A percentile compares a stretch with the other conserved stretches of the same genome.
These are phyloP conservation scores for Ailuropoda melanoleuca DNA, from an alignment of 2,113 vertebrate genomes.

Conservation along the genomic window DNA sequence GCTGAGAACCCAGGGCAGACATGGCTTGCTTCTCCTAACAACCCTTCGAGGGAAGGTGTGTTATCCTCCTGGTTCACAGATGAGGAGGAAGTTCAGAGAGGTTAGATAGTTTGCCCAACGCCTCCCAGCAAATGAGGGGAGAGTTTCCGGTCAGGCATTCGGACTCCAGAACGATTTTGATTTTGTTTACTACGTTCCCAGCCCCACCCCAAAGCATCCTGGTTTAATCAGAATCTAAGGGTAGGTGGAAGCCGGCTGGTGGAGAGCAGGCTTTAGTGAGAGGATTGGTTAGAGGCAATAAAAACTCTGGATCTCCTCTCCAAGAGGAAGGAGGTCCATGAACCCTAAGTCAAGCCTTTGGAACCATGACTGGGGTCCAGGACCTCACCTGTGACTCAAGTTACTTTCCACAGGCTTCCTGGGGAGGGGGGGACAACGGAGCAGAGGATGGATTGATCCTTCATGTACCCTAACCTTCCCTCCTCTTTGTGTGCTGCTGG, in stretches of 20 bases:
- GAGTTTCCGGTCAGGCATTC: not conserved
- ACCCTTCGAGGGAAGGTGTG: accelerated
- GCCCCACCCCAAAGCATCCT: not conserved
- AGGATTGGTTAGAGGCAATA: too few relatives aligned
- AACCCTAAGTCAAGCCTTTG: not conserved
- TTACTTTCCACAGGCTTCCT: not conserved
- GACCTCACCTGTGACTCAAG: not conserved
- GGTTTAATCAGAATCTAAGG: not conserved
- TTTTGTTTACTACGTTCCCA: not conserved
- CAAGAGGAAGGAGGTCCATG: not conserved
- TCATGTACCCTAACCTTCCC: accelerated
- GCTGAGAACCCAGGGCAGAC: not conserved
- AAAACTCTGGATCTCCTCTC: not conserved
- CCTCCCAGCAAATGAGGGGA: not conserved
- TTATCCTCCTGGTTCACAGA: not conserved
- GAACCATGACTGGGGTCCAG: not conserved
- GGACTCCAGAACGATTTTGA: not conserved
- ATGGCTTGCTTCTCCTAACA: not conserved
- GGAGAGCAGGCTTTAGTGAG: not conserved
- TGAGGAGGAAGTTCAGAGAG: not conserved
- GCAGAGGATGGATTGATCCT: not conserved
- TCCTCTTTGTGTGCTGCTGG: too few relatives aligned
- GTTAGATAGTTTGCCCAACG: not conserved
- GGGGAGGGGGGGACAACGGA: not conserved
- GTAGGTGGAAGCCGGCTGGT: not conserved